Conservation (phyloP, 1,140 invertebrate genomes). For the Paralvinella palmiformis region DNA sequence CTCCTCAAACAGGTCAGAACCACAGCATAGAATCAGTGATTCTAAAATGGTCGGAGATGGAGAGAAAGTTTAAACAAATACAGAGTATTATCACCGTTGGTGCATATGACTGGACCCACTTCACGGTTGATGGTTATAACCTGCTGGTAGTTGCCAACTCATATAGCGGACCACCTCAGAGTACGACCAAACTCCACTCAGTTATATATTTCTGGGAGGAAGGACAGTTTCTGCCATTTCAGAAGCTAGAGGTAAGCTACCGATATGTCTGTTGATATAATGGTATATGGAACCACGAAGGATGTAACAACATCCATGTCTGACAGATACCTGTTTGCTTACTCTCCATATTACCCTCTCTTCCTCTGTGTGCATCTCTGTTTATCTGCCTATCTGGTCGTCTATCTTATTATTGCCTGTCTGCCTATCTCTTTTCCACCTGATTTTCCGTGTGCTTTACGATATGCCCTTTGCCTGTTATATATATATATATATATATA, state of each 20-base stretch:
- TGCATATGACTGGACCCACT: conserved; percentile 46
- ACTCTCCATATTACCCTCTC: too few species aligned
- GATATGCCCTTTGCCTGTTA: too few species aligned
- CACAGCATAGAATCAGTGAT: conserved; percentile 35
- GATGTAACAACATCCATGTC: too few species aligned
- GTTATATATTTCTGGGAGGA: conserved; percentile 40
- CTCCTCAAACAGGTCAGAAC: conserved; percentile 29
- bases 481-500: too few species aligned
- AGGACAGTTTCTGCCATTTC: conserved; percentile 35
- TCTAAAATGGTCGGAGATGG: conserved; percentile 32
- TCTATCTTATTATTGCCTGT: too few species aligned
- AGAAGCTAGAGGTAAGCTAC: conserved; percentile 41
- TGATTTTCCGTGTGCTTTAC: too few species aligned
- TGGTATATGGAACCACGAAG: too few species aligned
- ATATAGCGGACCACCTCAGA: conserved; percentile 30
- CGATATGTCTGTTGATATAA: too few species aligned
- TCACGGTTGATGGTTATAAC: conserved; percentile 35
- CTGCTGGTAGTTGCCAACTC: conserved; percentile 43
- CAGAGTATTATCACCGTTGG: conserved; percentile 37
- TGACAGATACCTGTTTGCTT: too few species aligned
- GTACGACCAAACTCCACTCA: conserved; percentile 34
- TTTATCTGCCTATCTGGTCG: too few species aligned
- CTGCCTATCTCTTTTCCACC: too few species aligned
- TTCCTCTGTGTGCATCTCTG: too few species aligned
- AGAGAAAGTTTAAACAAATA: conserved; percentile 26